Evolutionary conservation across 64 coral and sea anemone species (phyloP), one percentile per base, ranked within the genome.

Genomic region (Dendronephthya gigantea): DNA sequence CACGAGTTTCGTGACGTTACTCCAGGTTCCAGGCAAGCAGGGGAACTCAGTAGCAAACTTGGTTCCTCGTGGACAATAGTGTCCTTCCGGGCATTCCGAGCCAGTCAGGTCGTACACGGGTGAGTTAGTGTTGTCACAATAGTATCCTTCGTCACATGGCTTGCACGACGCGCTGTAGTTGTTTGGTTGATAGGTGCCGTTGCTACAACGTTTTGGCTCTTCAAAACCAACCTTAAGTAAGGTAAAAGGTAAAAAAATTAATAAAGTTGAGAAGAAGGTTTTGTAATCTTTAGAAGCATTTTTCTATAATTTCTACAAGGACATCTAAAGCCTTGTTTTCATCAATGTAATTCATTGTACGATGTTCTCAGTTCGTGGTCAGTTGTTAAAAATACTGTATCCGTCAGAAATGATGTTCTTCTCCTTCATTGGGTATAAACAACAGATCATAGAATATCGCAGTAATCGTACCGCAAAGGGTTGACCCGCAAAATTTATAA

Each of bases 11-110:
- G 92, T 93, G 22, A 91, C 88, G 84, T 98, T 98, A 83, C 90
- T 98, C 95, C 95, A 98, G 2, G 92, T 98, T 76, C 95, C 95
- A 82, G 84, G 39, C 0, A 87, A 89, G 33, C 95, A 98, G 86
- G 93, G 93, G 51, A 72, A 85, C 49, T 98, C 89, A 0, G 92
- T 98, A 27, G 95, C 49, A 90, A 93, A 98, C 38, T 90, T 91
- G 12, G 95, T 98, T 30, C 92, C 92, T 28, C 27, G 13, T 5
- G 85, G 90, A 81, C 95, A 98, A 34, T 89, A 98, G 39, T 98
- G 95, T 2, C 95, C 95, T 22, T 47, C 79, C 16, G 95, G 95
- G 9, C 95, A 98, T 39, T 88, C 92, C 34, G 87, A 81, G 9
- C 89, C 89, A 13, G 52, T 35, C 15, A 91, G 56, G 48, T 59